Percentiles rank a stretch among this genome's conserved stretches.
phyloP scores from a whole-genome alignment of 2,113 vertebrate genomes.

The Lamprotornis superbus region DNA sequence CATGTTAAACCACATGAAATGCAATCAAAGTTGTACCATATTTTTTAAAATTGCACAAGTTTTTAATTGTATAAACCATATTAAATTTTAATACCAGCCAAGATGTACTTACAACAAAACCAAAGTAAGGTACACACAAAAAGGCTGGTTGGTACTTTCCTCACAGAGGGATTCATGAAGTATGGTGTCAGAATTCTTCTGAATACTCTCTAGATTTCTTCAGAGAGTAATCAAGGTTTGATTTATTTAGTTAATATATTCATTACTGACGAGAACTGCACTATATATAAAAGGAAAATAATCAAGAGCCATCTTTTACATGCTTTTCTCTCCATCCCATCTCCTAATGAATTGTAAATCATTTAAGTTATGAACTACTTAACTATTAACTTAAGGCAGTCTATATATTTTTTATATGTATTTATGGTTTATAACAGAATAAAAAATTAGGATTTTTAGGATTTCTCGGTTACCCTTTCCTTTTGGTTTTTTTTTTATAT shows the following conservation, averaged over 20 bases:
- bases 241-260: background rate
- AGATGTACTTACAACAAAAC: background rate
- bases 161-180: background rate
- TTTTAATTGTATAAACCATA: conserved; percentile 47
- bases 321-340: background rate
- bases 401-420: background rate
- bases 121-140: background rate
- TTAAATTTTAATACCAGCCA: conserved; percentile 2
- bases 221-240: background rate
- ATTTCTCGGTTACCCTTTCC: background rate
- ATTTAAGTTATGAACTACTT: background rate
- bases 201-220: background rate
- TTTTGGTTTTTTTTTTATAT: background rate
- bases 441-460: background rate
- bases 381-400: background rate
- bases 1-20: conserved; percentile 62
- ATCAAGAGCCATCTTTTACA: background rate
- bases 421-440: background rate
- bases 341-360: background rate
- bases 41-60: background rate
- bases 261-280: fast-evolving
- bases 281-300: background rate
- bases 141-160: background rate
- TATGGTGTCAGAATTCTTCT: background rate
- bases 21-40: conserved; percentile 14